A percentile compares a stretch with the other conserved stretches of the same genome.
Conservation (phyloP, 2,888 invertebrate genomes). For the Noctua pronuba region DNA sequence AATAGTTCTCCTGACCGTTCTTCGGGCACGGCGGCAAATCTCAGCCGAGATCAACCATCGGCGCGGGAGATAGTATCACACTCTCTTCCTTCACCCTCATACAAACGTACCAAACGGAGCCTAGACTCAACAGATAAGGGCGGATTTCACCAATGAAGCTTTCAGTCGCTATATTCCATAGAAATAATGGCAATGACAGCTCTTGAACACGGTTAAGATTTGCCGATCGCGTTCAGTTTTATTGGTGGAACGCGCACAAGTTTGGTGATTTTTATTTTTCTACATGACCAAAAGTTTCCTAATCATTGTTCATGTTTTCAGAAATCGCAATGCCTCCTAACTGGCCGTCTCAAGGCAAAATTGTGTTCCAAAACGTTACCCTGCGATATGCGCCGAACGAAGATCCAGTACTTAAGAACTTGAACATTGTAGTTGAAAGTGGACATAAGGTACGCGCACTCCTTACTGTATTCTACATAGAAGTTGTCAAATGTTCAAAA, state of each 20-base stretch:
- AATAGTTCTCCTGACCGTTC: neutral
- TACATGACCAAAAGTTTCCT: neutral
- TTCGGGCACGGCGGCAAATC: neutral
- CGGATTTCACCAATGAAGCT: neutral
- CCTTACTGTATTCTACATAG: neutral
- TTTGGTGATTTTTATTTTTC: neutral
- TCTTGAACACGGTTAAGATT: neutral
- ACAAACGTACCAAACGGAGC: neutral
- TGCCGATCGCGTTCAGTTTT: neutral
- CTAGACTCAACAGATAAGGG: too few species aligned
- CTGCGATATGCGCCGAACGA: conserved; percentile 92
- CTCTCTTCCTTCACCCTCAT: neutral
- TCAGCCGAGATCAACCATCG: neutral
- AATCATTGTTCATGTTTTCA: conserved; percentile 59
- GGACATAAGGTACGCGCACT: conserved; percentile 84
- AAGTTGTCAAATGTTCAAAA: neutral
- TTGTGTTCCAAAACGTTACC: conserved; percentile 90
- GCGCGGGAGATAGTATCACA: neutral
- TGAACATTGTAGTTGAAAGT: conserved; percentile 82
- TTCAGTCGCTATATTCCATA: neutral
- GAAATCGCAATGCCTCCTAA: conserved; percentile 88
- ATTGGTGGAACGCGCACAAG: neutral
- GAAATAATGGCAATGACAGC: neutral
- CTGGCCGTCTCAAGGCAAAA: conserved; percentile 92
- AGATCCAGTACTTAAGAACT: conserved; percentile 91